A percentile compares a stretch with the other conserved stretches of the same genome.
phyloP scores from a whole-genome alignment of 2,113 vertebrate species.

The Ceratotherium simum region DNA sequence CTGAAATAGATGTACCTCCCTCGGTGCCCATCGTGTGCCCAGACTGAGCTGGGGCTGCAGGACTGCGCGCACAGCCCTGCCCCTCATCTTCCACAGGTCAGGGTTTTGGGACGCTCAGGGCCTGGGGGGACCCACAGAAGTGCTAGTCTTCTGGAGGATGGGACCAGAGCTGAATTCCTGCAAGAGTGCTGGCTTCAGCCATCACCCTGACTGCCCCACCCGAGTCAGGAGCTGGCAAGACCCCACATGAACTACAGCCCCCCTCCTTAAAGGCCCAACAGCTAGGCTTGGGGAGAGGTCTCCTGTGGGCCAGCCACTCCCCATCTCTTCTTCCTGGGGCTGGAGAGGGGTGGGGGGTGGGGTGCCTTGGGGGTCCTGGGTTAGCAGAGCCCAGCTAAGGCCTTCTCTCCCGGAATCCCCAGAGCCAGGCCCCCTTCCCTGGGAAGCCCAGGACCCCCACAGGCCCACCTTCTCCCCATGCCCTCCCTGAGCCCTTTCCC shows the following conservation, averaged over 20 bases:
- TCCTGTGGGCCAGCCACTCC: accelerated
- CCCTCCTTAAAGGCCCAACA: background rate
- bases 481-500: background rate
- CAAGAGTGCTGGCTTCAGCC: background rate
- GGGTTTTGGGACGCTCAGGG: background rate
- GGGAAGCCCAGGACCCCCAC: background rate
- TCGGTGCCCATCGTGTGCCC: accelerated
- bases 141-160: accelerated
- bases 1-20: accelerated
- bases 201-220: accelerated
- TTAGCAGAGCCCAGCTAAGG: background rate
- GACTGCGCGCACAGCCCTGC: accelerated
- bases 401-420: background rate
- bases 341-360: accelerated
- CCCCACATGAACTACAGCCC: background rate
- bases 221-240: background rate
- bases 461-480: accelerated
- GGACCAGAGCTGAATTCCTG: background rate
- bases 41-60: background rate
- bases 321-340: background rate
- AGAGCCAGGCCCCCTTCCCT: no score
- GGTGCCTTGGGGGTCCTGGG: accelerated
- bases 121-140: background rate
- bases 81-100: background rate
- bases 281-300: background rate